A percentile compares a stretch with the other conserved stretches of the same genome.
These are phyloP conservation scores for Eristalis arbustorum DNA, from an alignment of 2,888 invertebrate species.

Conservation along the genomic window DNA sequence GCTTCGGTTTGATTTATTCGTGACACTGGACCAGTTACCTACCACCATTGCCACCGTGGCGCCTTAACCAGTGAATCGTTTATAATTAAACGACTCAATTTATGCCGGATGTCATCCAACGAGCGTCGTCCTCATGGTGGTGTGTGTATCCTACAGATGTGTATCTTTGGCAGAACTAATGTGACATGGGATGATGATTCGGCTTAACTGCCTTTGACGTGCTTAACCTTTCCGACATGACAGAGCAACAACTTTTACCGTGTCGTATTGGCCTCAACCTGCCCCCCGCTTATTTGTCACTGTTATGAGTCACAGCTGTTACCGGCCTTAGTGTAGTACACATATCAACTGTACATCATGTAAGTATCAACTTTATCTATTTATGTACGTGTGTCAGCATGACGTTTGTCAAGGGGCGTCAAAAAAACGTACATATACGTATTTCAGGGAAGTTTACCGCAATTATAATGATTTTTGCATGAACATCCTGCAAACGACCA, in stretches of 20 bases:
- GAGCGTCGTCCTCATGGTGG: neutral
- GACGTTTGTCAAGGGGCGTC: neutral
- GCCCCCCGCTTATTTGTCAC: neutral
- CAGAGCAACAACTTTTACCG: conserved; percentile 38
- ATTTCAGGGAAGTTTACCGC: conserved; percentile 29
- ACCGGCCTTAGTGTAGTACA: conserved; percentile 29
- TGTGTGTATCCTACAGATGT: conserved; percentile 14
- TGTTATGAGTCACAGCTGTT: neutral
- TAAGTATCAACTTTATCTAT: too few species aligned
- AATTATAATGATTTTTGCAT: conserved; percentile 46
- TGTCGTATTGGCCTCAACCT: neutral
- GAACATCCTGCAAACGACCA: conserved; percentile 5
- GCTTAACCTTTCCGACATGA: conserved; percentile 57
- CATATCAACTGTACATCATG: conserved; percentile 5
- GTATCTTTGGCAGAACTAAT: conserved; percentile 39
- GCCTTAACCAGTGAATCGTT: conserved; percentile 53
- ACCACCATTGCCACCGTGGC: conserved; percentile 2
- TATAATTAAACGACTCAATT: conserved; percentile 70
- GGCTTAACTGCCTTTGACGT: conserved; percentile 61
- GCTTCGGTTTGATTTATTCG: conserved; percentile 63
- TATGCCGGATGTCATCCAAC: conserved; percentile 23
- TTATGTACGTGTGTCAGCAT: neutral
- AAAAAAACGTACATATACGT: neutral
- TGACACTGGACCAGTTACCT: conserved; percentile 56
- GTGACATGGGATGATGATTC: conserved; percentile 54